Conservation (phyloP, 2,797 vertebrate species). For the Lycodopsis pacificus region DNA sequence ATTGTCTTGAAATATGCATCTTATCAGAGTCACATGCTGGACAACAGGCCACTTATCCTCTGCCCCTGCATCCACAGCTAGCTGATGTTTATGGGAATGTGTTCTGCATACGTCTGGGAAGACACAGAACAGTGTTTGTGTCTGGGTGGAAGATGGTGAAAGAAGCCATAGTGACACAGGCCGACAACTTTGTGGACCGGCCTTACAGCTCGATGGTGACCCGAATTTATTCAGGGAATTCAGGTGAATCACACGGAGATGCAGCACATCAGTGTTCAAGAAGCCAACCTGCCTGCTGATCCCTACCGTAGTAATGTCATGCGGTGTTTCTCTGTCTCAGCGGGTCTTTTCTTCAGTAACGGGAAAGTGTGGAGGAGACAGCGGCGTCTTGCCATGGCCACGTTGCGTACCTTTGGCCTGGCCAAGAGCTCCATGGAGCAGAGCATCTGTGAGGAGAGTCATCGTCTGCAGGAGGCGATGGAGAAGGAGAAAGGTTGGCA, state of each 20-base stretch:
- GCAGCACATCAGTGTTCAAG: background rate
- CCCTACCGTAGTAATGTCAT: background rate
- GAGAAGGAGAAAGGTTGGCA: constrained; percentile 74
- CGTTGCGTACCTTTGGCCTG: constrained; percentile 77
- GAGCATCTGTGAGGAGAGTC: constrained; percentile 77
- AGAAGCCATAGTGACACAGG: constrained; percentile 86
- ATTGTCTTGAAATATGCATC: constrained; percentile 38
- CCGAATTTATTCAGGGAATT: constrained; percentile 70
- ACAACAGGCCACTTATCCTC: constrained; percentile 56
- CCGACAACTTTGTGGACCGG: constrained; percentile 84
- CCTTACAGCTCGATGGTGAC: constrained; percentile 68
- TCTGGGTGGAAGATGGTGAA: constrained; percentile 85
- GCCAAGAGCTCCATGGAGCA: constrained; percentile 75
- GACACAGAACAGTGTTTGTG: constrained; percentile 71
- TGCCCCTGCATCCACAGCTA: constrained; percentile 75
- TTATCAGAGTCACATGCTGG: constrained; percentile 61
- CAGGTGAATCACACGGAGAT: constrained; percentile 76
- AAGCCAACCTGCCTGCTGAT: background rate
- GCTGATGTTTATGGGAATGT: constrained; percentile 85
- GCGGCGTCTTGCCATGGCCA: constrained; percentile 80
- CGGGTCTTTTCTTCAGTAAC: constrained; percentile 83
- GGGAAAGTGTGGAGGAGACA: constrained; percentile 79
- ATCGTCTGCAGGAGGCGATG: constrained; percentile 76
- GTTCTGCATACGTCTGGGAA: constrained; percentile 76
- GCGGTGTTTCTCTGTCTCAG: constrained; percentile 27